Base-by-base conservation (phyloP, 1,140 invertebrate species). In the Lucilia cuprina region DNA sequence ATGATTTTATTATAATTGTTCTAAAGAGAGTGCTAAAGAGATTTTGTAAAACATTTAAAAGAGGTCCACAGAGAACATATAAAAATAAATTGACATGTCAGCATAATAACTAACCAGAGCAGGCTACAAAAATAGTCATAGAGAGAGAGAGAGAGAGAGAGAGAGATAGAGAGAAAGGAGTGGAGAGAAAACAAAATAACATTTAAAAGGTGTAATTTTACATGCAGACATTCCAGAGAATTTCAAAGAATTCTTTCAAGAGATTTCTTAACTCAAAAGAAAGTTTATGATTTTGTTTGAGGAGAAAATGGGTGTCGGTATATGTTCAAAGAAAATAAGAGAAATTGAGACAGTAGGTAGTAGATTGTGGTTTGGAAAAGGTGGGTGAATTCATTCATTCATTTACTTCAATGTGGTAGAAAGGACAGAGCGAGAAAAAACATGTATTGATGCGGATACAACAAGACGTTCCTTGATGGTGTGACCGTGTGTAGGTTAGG, bases 401-500 rank as follows among this genome's bases (percentile, higher is more conserved):
- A 70, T 70, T 41, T 41, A 41, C 10, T 21, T 70, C 65, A 70
- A 70, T 70, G n/a, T 70, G 65, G 19, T 21, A 70, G n/a, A 60
- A 60, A 60, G 41, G 55, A 21, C n/a, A 70, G 9, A 70, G 9
- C 21, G n/a, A 70, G 65, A 70, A 70, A 70, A 70, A 70, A 70
- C 65, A 70, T 70, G 21, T 70, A 70, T 70, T 70, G n/a, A 70
- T 70, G 65, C 65, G 65, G 65, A 80, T 47, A 78, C 75, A 78
- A 78, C 34, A 41, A 78, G 75, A 80, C 77, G 13, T 80, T 41
- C 47, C 74, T 80, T 80, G 77, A 70, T 70, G 75, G 13, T 77
- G 41, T 19, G 77, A 49, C n/a, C 13, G 77, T 80, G 41, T 49
- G 77, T 41, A 49, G 77, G 25, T 30, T 49, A 17, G 41, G n/a